Evolutionary conservation across 2,888 invertebrate species (phyloP), one percentile per base, ranked within the genome.

Genomic region (Erpobdella octoculata): DNA sequence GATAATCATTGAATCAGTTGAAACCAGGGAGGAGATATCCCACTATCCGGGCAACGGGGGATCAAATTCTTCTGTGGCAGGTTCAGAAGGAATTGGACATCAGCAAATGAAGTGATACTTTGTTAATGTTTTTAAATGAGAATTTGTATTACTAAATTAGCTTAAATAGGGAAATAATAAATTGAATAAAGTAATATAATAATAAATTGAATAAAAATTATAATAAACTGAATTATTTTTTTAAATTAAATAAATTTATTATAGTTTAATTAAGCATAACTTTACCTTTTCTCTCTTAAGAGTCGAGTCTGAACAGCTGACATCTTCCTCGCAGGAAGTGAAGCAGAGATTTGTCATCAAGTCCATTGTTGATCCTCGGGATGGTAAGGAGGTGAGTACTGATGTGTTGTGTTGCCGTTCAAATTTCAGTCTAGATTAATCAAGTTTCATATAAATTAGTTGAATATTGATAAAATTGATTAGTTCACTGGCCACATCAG

Each of bases 321-420:
- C 69, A 3, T 69, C 69, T 8, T 69, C 69, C 0, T 69, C 69
- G 25, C 69, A 69, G 33, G 69, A 69, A 36, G 69, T 69, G 58
- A 48, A 58, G 69, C 48, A 69, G 69, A 69, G 35, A 58, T 69
- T 69, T 21, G 58, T 69, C 6, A 53, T 69, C 31, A 69, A 58
- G 36, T 48, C 69, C 1, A 53, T 69, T 58, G 58, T 35, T 21
- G 69, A 69, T 58, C 69, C 69, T 1, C 48, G 69, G 31, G 37
- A 48, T 33, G 69, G 46, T 28, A 53, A 31, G n/a, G 69, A 69
- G 15, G 69, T 68, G 6, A 28, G 38, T 38, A n/a, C n/a, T n/a
- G n/a, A n/a, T n/a, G n/a, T n/a, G n/a, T n/a, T n/a, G n/a, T n/a
- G n/a, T n/a, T n/a, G n/a, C n/a, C n/a, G n/a, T n/a, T n/a, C n/a